Evolutionary conservation across 30 jellyfish, hydroid and myxozoan species (phyloP), one percentile per base, ranked within the genome.

Genomic region (Aurelia aurita): DNA sequence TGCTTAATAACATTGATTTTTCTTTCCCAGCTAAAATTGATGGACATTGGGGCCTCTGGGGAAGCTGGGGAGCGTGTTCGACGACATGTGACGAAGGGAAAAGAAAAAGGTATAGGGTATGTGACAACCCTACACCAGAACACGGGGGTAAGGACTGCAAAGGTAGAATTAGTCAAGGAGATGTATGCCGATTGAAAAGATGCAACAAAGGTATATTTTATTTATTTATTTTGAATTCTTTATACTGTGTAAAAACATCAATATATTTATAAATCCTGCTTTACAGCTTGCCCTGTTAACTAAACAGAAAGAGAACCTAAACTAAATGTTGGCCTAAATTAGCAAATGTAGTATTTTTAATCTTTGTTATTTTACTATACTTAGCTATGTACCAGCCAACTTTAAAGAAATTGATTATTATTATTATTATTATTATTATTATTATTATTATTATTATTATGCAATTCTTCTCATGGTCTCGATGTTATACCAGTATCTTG

Each of bases 41-140:
- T 54, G 90, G 90, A 5, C 96, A 88, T 49, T 88, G 96, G 96
- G 92, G 91, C 29, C 29, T 18, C 27, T 90, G 97, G 97, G 85
- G 83, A 2, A 58, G 58, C 53, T 90, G 87, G 82, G 91, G 91
- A 4, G 67, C 80, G 0, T 90, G 97, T 69, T 72, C 97, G 13
- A 75, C 49, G 74, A 32, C 91, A 31, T 90, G 97, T 62, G 97
- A 91, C 47, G 92, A 77, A 25, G 97, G 97, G 19, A 26, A 31
- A 63, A 93, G 87, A 66, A 68, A 71, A 27, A 68, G 97, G 45
- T 21, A 80, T n/a, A 43, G 97, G 28, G 83, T 8, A 58, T 90
- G 97, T 43, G 85, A 83, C 51, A 90, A 90, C 71, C 97, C 97
- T 4, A 60, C 57, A 57, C 97, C 91, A 15, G 83, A 66, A 15